Evolutionary conservation across 2,888 invertebrate genomes (phyloP).

Genomic region (Leucozona laternaria): DNA sequence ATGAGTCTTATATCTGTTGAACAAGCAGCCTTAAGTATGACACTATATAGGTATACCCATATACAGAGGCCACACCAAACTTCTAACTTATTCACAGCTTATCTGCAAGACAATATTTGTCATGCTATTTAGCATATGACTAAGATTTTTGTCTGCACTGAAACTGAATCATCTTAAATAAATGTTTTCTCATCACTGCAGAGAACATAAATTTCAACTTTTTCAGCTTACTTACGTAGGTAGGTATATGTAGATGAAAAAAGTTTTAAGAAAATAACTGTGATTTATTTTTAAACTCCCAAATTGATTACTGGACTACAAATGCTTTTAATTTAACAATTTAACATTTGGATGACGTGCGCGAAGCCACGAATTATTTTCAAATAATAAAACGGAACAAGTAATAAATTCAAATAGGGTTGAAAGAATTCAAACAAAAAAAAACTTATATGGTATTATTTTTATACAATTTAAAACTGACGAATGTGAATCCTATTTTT

Average conservation of each 20-base stretch:
- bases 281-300: too few relatives aligned
- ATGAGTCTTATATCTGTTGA: neutral
- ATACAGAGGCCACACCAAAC: neutral
- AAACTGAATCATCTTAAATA: constrained; percentile 2
- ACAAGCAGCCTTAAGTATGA: neutral
- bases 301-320: too few relatives aligned
- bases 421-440: too few relatives aligned
- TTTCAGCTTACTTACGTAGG: neutral
- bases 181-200: neutral
- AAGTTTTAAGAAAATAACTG: neutral
- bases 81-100: neutral
- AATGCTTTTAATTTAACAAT: too few relatives aligned
- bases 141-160: constrained; percentile 6
- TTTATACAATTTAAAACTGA: too few relatives aligned
- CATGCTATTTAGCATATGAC: neutral
- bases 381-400: too few relatives aligned
- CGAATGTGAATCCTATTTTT: too few relatives aligned
- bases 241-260: neutral
- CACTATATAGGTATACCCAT: neutral
- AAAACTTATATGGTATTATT: too few relatives aligned
- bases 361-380: too few relatives aligned
- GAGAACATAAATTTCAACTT: neutral
- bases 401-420: too few relatives aligned
- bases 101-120: constrained; percentile 9
- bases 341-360: too few relatives aligned